Conservation (phyloP, 2,113 vertebrate species). For the Alethe castanea region DNA sequence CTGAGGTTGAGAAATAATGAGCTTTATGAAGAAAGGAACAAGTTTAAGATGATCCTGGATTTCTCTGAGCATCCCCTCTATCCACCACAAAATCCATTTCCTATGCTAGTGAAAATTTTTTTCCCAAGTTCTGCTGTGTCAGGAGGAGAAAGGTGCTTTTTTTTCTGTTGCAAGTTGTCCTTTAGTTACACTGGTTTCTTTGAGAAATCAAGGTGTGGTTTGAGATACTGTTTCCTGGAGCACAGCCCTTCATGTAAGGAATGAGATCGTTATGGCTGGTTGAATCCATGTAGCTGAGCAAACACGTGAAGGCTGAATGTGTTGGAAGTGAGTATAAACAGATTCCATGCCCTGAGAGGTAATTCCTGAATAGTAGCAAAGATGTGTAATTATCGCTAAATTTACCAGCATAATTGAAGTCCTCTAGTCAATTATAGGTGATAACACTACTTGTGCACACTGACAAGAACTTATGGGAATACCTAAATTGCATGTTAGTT, state of each 20-base stretch:
- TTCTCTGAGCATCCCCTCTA: background rate
- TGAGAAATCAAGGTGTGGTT: background rate
- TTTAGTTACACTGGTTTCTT: background rate
- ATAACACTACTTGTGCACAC: background rate
- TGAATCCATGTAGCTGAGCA: background rate
- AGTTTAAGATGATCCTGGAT: background rate
- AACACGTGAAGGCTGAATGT: background rate
- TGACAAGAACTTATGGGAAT: background rate
- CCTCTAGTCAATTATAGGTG: background rate
- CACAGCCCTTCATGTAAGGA: background rate
- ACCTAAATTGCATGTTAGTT: background rate
- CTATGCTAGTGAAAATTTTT: background rate
- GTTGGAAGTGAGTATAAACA: constrained; percentile 1
- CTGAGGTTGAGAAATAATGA: background rate
- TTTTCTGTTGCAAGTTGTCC: background rate
- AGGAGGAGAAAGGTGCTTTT: background rate
- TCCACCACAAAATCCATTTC: background rate
- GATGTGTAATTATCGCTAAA: constrained; percentile 41
- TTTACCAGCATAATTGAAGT: constrained; percentile 23
- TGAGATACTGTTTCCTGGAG: background rate
- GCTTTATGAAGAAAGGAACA: background rate
- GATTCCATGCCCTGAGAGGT: constrained; percentile 26
- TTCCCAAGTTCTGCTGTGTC: background rate
- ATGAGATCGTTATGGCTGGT: background rate
- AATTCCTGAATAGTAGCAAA: constrained; percentile 18